phyloP scores from a whole-genome alignment of 1,140 invertebrate genomes.

The Aethina tumida region DNA sequence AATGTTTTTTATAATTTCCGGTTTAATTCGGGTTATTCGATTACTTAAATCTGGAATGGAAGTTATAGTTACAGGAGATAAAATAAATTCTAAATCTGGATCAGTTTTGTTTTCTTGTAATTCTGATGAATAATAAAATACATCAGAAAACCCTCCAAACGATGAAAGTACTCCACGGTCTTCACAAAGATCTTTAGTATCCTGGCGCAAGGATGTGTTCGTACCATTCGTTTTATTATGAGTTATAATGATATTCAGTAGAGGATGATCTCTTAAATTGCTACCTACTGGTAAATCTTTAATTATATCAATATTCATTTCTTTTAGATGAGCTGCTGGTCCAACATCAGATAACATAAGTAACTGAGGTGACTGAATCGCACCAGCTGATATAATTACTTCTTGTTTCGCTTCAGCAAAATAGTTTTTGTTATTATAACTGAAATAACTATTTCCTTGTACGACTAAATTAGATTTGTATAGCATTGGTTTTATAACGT shows the following conservation, averaged over 20 bases:
- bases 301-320: slow-evolving; percentile 34
- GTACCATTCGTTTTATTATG: slow-evolving; percentile 42
- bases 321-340: slow-evolving; percentile 38
- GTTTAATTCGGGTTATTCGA: no score
- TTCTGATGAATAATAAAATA: slow-evolving; percentile 42
- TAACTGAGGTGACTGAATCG: slow-evolving; percentile 39
- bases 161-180: slow-evolving; percentile 41
- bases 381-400: slow-evolving; percentile 47
- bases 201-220: slow-evolving; percentile 35
- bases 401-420: slow-evolving; percentile 41
- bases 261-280: slow-evolving; percentile 80
- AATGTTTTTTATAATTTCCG: no score
- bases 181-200: slow-evolving; percentile 41
- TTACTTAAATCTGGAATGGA: no score
- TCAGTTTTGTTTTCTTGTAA: slow-evolving; percentile 24
- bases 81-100: slow-evolving; percentile 56
- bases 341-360: slow-evolving; percentile 51
- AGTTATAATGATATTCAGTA: slow-evolving; percentile 58
- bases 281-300: slow-evolving; percentile 54
- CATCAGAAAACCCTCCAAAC: slow-evolving; percentile 36
- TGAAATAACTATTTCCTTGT: slow-evolving; percentile 37
- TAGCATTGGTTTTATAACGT: slow-evolving; percentile 41
- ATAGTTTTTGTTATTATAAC: slow-evolving; percentile 30
- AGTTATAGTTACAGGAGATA: slow-evolving; percentile 37
- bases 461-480: slow-evolving; percentile 44